Evolutionary conservation across 2,113 vertebrate genomes (phyloP).

Genomic region (Redunca redunca): DNA sequence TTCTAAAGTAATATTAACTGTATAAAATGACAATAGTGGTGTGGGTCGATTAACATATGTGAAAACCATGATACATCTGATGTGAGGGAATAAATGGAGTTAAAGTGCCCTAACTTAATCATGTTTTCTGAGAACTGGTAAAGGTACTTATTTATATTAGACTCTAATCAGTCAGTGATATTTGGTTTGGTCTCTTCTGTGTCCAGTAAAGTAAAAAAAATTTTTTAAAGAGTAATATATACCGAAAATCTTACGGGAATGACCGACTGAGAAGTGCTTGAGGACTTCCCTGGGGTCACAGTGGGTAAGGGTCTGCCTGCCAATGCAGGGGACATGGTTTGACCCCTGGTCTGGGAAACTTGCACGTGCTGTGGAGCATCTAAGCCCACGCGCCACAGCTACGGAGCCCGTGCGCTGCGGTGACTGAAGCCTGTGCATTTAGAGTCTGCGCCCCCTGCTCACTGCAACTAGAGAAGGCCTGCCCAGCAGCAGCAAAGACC

Average conservation of each 20-base stretch:
- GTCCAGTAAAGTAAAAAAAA: background rate
- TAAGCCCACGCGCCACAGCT: background rate
- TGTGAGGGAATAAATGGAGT: background rate
- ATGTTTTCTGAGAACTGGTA: background rate
- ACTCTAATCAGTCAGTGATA: background rate
- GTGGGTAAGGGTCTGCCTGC: background rate
- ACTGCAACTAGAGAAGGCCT: background rate
- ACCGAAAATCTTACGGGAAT: background rate
- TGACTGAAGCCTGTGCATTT: background rate
- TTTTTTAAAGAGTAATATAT: background rate
- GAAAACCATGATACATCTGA: background rate
- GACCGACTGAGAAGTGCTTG: background rate
- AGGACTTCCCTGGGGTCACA: background rate
- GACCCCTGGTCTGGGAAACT: background rate
- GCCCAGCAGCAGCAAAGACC: background rate
- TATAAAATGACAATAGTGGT: background rate
- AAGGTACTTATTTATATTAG: background rate
- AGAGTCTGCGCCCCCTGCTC: background rate
- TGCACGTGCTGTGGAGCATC: background rate
- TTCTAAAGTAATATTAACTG: background rate
- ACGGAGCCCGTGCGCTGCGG: fast-evolving
- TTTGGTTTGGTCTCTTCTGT: background rate
- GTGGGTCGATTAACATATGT: background rate
- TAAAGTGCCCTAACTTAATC: background rate
- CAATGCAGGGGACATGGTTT: background rate